Percentiles rank a stretch among this genome's conserved stretches.
Evolutionary conservation across 1,140 invertebrate species (phyloP).

Genomic region (Aphidius ervi): DNA sequence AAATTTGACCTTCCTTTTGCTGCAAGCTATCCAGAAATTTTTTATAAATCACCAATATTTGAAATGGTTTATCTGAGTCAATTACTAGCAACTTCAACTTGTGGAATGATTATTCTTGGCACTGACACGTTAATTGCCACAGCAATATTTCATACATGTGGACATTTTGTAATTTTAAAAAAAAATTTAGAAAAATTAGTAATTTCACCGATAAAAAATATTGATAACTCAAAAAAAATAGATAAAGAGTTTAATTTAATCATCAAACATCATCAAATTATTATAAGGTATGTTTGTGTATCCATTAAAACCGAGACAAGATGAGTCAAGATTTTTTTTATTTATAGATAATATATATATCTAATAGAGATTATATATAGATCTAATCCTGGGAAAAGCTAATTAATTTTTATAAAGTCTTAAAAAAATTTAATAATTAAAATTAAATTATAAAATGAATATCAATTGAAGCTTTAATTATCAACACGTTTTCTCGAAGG

Average conservation of each 20-base stretch:
- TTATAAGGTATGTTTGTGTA: conserved; percentile 14
- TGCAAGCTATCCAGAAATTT: conserved; percentile 31
- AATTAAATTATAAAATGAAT: no score
- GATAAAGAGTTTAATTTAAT: not conserved
- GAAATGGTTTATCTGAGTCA: conserved; percentile 34
- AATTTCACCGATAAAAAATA: not conserved
- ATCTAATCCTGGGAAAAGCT: no score
- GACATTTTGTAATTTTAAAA: conserved; percentile 32
- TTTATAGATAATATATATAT: no score
- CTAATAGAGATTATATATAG: no score
- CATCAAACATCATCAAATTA: conserved; percentile 33
- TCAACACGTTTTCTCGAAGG: no score
- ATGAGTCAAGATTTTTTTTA: no score
- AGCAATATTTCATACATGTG: conserved; percentile 35
- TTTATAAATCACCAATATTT: conserved; percentile 31
- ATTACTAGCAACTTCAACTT: conserved; percentile 30
- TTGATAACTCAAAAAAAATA: conserved; percentile 7
- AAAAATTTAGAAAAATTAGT: conserved; percentile 26
- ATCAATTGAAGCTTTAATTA: no score
- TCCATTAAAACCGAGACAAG: no score
- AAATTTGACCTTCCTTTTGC: conserved; percentile 31
- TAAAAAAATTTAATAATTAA: no score
- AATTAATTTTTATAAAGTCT: no score
- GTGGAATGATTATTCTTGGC: conserved; percentile 32
- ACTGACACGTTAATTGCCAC: conserved; percentile 36